Conservation (phyloP, 2,888 invertebrate species). For the Eledone cirrhosa region DNA sequence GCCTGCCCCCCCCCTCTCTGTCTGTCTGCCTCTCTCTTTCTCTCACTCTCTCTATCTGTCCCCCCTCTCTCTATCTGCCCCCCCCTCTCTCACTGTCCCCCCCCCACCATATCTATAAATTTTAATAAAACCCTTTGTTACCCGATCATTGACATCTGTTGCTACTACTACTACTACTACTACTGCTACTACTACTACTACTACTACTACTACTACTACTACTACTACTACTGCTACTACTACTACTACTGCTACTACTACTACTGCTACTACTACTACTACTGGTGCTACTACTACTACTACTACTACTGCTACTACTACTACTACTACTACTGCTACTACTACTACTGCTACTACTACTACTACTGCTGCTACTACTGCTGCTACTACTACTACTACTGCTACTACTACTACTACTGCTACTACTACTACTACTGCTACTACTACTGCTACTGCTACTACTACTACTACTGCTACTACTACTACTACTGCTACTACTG, state of each 20-base stretch:
- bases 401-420: constrained; percentile 8
- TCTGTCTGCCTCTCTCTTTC: too few relatives aligned
- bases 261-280: constrained; percentile 13
- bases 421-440: constrained; percentile 8
- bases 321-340: not conserved
- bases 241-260: constrained; percentile 8
- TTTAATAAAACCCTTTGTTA: too few relatives aligned
- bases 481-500: not conserved
- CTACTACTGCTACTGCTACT: constrained; percentile 7
- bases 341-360: not conserved
- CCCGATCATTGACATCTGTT: too few relatives aligned
- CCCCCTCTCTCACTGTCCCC: too few relatives aligned
- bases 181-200: not conserved
- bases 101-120: too few relatives aligned
- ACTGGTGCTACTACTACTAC: not conserved
- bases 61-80: too few relatives aligned
- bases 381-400: not conserved
- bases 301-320: not conserved
- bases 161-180: not conserved
- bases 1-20: too few relatives aligned
- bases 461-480: not conserved
- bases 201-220: constrained; percentile 19
- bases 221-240: not conserved
- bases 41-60: too few relatives aligned
- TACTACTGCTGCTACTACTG: constrained; percentile 9